A percentile compares a stretch with the other conserved stretches of the same genome.
Conservation (phyloP, 2,888 invertebrate genomes). For the Tiliacea aurago region DNA sequence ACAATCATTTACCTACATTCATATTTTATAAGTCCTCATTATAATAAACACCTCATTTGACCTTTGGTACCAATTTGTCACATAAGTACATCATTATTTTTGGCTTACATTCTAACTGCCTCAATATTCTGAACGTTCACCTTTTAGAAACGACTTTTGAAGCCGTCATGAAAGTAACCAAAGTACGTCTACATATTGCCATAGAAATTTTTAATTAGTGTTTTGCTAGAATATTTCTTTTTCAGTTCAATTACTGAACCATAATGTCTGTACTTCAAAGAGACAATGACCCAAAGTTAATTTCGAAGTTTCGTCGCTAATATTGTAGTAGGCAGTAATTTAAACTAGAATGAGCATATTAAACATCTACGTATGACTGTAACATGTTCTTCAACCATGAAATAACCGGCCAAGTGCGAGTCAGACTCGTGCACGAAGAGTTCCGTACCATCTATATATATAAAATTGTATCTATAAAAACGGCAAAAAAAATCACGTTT, state of each 20-base stretch:
- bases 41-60: constrained; percentile 1
- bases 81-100: constrained; percentile 55
- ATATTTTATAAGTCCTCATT: constrained; percentile 17
- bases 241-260: neutral
- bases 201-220: constrained; percentile 1
- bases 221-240: neutral
- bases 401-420: neutral
- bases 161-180: constrained; percentile 11
- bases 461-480: no score
- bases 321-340: constrained; percentile 1
- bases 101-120: constrained; percentile 32
- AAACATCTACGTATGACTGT: neutral
- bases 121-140: constrained; percentile 15
- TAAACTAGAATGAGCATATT: neutral
- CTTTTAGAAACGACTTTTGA: constrained; percentile 14
- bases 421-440: no score
- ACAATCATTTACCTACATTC: neutral
- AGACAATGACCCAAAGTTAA: neutral
- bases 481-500: no score
- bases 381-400: neutral
- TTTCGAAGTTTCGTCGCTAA: neutral
- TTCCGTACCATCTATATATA: no score
- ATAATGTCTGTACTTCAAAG: neutral
- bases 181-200: neutral
- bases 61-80: constrained; percentile 38